Percentiles rank a stretch among this genome's conserved stretches.
These are phyloP conservation scores for Corbicula japonica DNA, from an alignment of 2,888 invertebrate genomes.

Conservation along the genomic window DNA sequence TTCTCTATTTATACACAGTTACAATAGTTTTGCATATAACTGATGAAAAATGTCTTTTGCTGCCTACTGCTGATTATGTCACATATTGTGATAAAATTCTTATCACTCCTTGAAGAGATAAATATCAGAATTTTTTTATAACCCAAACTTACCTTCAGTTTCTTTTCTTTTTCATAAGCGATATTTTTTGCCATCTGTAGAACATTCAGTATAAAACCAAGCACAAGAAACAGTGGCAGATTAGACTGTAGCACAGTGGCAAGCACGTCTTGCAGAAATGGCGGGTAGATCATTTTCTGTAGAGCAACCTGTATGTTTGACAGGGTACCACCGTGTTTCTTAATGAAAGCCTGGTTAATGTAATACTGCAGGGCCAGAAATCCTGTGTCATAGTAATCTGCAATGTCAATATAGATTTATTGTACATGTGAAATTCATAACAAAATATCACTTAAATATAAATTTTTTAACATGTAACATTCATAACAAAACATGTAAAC, in stretches of 20 bases:
- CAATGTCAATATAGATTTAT: conserved; percentile 47
- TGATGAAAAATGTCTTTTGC: too few species aligned
- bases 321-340: conserved; percentile 74
- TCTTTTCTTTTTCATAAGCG: conserved; percentile 91
- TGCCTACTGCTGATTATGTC: too few species aligned
- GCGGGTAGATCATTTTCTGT: conserved; percentile 92
- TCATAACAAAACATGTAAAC: too few species aligned
- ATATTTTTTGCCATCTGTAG: conserved; percentile 92
- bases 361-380: conserved; percentile 90
- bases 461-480: too few species aligned
- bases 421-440: too few species aligned
- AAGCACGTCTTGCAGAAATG: conserved; percentile 90
- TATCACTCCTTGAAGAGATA: too few species aligned
- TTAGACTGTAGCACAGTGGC: conserved; percentile 90
- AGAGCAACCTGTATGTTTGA: conserved; percentile 87
- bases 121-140: too few species aligned
- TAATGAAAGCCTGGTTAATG: conserved; percentile 87
- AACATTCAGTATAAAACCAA: conserved; percentile 93
- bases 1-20: too few species aligned
- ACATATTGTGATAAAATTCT: too few species aligned
- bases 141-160: conserved; percentile 82
- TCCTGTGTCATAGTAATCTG: conserved; percentile 90
- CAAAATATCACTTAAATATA: neutral
- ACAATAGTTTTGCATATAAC: too few species aligned
- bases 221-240: conserved; percentile 92